Base-by-base conservation (phyloP, 2,888 invertebrate genomes). In the Agrochola litura region DNA sequence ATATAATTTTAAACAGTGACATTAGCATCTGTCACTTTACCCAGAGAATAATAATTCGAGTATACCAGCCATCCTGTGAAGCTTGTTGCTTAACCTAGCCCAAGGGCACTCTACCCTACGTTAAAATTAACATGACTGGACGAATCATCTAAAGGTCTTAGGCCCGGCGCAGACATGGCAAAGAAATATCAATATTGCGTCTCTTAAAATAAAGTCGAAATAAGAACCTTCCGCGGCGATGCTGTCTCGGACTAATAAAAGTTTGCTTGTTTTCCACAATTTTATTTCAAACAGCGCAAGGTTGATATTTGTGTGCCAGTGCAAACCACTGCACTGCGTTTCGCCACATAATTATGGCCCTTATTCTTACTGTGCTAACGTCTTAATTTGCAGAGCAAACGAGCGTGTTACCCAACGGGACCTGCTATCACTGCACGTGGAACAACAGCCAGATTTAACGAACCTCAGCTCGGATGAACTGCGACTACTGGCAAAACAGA, bases 391-490 rank as follows among this genome's bases (percentile, higher is more conserved):
- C 90, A 96, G 96, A 92, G 92, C 95, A 89, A 92, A 86, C 84
- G 91, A 95, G 79, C 94, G 96, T 69, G 88, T 92, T 77, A 83
- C 91, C 90, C 91, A 94, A 81, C 92, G 95, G 75, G 90, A 93
- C 88, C 75, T 96, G 94, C 78, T 96, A 93, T 96, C 95, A 88
- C 68, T 95, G 94, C 95, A 95, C 86, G 76, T 96, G 95, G 95
- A 92, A 87, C 86, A 90, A 77, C 89, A 92, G 82, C 91, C 92
- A 84, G 89, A 92, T 83, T 78, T 96, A 88, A 94, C 88, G 8
- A 85, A 88, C 6, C 88, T 94, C 30, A 92, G 89, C 43, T 87
- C 93, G 19, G 90, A 89, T 0, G 94, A 95, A 60, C 82, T 96
- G 58, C 89, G 90, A 1, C 88, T 86, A 2, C 86, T 96, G 30